Conservation (phyloP, 2,797 vertebrate genomes). For the Chaenodraco wilsoni region DNA sequence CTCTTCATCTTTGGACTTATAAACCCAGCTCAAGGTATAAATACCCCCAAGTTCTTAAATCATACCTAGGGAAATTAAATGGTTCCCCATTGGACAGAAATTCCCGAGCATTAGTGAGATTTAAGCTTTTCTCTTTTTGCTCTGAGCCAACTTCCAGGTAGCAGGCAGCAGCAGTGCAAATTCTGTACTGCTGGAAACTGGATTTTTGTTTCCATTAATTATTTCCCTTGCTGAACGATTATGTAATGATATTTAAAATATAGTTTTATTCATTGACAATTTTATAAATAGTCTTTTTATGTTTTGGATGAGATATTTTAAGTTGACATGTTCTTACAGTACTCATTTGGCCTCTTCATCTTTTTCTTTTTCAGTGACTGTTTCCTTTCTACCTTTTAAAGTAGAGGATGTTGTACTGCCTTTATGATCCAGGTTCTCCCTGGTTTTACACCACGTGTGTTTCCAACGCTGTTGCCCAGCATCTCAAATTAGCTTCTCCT, state of each 20-base stretch:
- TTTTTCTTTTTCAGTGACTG: neutral
- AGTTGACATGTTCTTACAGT: neutral
- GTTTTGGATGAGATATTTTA: constrained; percentile 1
- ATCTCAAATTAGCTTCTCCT: constrained; percentile 76
- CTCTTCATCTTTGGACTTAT: constrained; percentile 67
- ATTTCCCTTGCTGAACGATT: neutral
- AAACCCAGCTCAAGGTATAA: constrained; percentile 70
- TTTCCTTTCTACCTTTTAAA: constrained; percentile 19
- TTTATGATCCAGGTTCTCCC: constrained; percentile 34
- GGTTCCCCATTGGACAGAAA: constrained; percentile 44
- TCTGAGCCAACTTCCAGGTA: constrained; percentile 46
- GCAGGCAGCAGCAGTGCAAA: constrained; percentile 24
- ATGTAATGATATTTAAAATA: neutral
- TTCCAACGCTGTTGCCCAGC: constrained; percentile 65
- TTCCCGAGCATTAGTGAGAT: constrained; percentile 59
- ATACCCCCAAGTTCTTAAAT: constrained; percentile 68
- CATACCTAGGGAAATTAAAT: constrained; percentile 68
- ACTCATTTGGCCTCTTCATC: neutral
- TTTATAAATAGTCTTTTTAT: neutral
- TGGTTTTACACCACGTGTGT: constrained; percentile 55
- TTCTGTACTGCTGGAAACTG: constrained; percentile 4
- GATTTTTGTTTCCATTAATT: constrained; percentile 16
- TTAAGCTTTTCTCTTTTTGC: constrained; percentile 57
- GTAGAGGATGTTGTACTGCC: constrained; percentile 17
- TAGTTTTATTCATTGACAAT: neutral